Base-by-base conservation (phyloP, 92 coral and sea anemone species). In the Hydrozoanthus gracilis region DNA sequence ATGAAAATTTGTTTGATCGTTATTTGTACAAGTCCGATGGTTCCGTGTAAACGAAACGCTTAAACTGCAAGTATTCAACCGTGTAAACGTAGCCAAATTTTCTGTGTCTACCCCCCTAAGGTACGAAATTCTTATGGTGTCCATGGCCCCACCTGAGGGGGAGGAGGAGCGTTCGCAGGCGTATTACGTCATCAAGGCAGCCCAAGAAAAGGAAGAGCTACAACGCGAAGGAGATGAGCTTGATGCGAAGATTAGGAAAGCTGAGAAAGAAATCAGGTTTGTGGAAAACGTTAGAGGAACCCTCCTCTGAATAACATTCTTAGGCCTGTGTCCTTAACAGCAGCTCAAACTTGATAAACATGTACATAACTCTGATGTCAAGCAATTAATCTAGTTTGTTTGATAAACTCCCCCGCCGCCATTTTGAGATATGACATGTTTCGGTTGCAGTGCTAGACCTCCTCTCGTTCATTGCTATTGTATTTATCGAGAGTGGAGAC, bases 91-190 rank as follows among this genome's bases (percentile, higher is more conserved):
- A 6, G 64, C 10, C 9, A 17, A 62, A 64, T 48, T 46, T 20
- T 51, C 3, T 64, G 44, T 65, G 73, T 46, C 44, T 64, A 65
- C 62, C 49, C 77, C 39, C 15, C 50, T n/a, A n/a, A 96, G 99
- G 91, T 96, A 95, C 70, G 99, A 96, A 88, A 96, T 96, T 44
- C 90, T 96, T 78, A 96, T 96, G 99, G 95, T 96, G 11, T 89
- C 99, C 73, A 96, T 96, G 99, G 99, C 99, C 44, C 99, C 99
- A 47, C 99, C 99, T 18, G 99, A 96, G 89, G 99, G 98, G 14
- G 99, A 96, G 87, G 99, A 96, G 88, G 99, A 96, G 89, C 94
- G 95, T 60, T 96, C 99, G 4, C 99, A 96, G 77, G 99, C 97
- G 3, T 96, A 96, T 89, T 96, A 95, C 92, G 99, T 96, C 91